These are phyloP conservation scores for Leptinotarsa defecta DNA, from an alignment of 1,140 invertebrate genomes.

Conservation along the genomic window DNA sequence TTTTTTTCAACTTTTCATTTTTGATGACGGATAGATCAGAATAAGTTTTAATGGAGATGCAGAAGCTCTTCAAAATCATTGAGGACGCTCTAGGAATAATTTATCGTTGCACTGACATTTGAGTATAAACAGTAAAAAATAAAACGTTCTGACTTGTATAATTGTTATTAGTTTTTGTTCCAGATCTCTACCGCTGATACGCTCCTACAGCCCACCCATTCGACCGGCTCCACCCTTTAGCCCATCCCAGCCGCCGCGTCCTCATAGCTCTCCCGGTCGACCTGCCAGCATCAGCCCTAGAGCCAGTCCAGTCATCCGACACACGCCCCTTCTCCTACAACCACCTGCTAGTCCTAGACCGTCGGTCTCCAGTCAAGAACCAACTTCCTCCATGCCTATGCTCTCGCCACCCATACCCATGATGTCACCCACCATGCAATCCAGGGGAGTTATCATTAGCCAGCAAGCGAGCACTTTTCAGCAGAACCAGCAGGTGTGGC, in stretches of 20 bases:
- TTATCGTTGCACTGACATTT: no score
- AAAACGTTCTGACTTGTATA: no score
- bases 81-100: no score
- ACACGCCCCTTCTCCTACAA: slow-evolving; percentile 50
- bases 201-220: slow-evolving; percentile 52
- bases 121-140: no score
- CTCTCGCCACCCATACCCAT: slow-evolving; percentile 45
- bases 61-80: no score
- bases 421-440: slow-evolving; percentile 39
- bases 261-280: slow-evolving; percentile 54
- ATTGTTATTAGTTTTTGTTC: slow-evolving; percentile 7
- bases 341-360: slow-evolving; percentile 45
- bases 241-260: slow-evolving; percentile 52
- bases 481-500: slow-evolving; percentile 66
- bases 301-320: slow-evolving; percentile 48
- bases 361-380: slow-evolving; percentile 48
- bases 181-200: slow-evolving; percentile 34
- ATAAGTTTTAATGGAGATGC: no score
- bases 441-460: slow-evolving; percentile 57
- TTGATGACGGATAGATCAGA: no score
- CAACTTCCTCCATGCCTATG: slow-evolving; percentile 48
- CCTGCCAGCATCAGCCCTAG: slow-evolving; percentile 50
- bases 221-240: slow-evolving; percentile 50
- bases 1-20: no score
- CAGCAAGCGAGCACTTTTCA: slow-evolving; percentile 54